Base-by-base conservation (phyloP, 2,797 vertebrate genomes). In the Lerista edwardsae region DNA sequence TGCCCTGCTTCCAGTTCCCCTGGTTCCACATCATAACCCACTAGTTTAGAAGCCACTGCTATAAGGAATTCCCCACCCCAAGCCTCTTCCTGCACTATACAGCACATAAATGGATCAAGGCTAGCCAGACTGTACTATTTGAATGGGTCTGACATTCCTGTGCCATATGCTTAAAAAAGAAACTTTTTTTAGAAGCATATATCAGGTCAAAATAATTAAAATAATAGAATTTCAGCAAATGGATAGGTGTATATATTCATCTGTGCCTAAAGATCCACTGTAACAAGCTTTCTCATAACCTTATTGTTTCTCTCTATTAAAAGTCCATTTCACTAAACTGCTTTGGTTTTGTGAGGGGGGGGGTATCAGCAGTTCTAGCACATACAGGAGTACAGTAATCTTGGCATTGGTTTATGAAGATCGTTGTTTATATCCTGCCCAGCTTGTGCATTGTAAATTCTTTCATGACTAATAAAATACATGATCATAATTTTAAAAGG, bases 381-480 rank as follows among this genome's bases (percentile, higher is more conserved):
- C 31, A 71, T 19, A n/a, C 21, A 69, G 61, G 23, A 2, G 9
- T n/a, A 10, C 31, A 88, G 55, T 31, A 17, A 82, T 4, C 29
- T 78, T 88, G 79, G 27, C 68, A 31, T 39, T 75, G 74, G 19
- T 5, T 67, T 44, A 39, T 5, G 23, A 83, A 27, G 77, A 15
- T 17, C 17, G 5, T 81, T 84, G 55, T 55, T 19, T 34, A 85
- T 80, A 73, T 79, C 19, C 68, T 74, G 61, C 31, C 47, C 67
- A 80, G 55, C 57, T 69, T 71, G 31, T 39, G 23, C 25, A 55
- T 31, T 69, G 34, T 69, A 57, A 72, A 82, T 62, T 21, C 25
- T 87, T 85, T 51, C 55, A 82, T 36, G 59, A 59, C 74, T 73
- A 81, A 14, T 57, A 80, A 80, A 80, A 57, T 80, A 29, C 47